These are phyloP conservation scores for Nasonovia ribisnigri DNA, from an alignment of 2,888 invertebrate species.

Conservation along the genomic window DNA sequence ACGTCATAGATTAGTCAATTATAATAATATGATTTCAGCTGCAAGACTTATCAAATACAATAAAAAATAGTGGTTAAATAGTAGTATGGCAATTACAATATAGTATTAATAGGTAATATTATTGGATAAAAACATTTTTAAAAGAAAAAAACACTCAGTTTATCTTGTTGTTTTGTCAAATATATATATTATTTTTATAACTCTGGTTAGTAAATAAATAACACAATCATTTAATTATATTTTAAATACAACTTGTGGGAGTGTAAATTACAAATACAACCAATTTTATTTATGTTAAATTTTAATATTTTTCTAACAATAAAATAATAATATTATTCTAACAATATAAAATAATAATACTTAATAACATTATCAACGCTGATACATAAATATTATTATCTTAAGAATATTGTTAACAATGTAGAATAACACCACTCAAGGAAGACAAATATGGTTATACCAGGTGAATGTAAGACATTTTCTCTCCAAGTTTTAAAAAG, in stretches of 20 bases:
- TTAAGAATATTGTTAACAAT: constrained; percentile 43
- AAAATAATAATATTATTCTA: too few species aligned
- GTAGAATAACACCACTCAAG: constrained; percentile 39
- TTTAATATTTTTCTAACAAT: constrained; percentile 18
- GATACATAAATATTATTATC: constrained; percentile 32
- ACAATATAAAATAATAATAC: constrained; percentile 28
- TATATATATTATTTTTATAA: constrained; percentile 43
- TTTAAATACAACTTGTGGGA: neutral
- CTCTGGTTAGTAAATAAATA: constrained; percentile 40
- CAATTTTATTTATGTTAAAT: neutral
- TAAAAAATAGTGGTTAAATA: neutral
- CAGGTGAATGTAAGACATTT: neutral
- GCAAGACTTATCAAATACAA: neutral
- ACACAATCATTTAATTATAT: constrained; percentile 38
- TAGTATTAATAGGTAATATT: neutral
- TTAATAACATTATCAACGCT: constrained; percentile 22
- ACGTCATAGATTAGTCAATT: neutral
- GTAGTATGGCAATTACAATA: neutral
- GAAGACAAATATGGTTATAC: constrained; percentile 49
- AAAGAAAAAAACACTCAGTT: neutral
- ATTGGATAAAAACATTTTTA: neutral
- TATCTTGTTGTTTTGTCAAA: neutral
- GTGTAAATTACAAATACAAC: constrained; percentile 29
- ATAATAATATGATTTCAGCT: neutral
- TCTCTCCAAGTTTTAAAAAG: neutral